phyloP scores from a whole-genome alignment of 2,113 vertebrate genomes.

The Grantiella picta region DNA sequence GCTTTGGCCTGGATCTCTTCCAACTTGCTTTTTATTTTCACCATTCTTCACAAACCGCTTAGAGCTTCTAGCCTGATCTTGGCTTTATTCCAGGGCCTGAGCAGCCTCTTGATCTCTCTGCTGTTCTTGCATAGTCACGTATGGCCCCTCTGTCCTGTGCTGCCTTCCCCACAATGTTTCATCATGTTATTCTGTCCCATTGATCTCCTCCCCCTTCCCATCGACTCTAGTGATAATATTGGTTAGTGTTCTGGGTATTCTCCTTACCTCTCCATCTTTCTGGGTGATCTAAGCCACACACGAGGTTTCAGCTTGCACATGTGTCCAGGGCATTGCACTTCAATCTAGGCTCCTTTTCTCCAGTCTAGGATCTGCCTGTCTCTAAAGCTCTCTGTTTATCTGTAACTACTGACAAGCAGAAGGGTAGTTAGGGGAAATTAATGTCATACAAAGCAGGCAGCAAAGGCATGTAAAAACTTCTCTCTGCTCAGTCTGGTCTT shows the following conservation, averaged over 20 bases:
- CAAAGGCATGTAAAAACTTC: background rate
- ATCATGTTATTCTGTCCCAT: background rate
- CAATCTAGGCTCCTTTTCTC: background rate
- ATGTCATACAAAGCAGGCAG: background rate
- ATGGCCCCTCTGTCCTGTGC: background rate
- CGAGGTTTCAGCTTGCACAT: rapidly evolving
- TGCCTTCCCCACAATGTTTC: background rate
- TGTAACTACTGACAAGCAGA: background rate
- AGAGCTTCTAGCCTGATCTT: background rate
- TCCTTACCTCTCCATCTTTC: background rate
- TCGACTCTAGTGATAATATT: background rate
- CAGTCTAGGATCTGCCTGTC: background rate
- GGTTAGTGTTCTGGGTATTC: background rate
- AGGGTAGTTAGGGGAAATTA: background rate
- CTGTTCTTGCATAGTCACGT: background rate
- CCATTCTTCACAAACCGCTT: background rate
- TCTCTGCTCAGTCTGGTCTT: background rate
- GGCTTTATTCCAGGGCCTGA: background rate
- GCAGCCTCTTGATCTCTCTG: background rate
- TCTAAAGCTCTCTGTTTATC: background rate
- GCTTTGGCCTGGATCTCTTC: background rate
- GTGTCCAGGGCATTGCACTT: background rate
- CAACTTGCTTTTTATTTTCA: background rate
- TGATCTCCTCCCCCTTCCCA: background rate
- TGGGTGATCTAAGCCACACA: background rate